These are phyloP conservation scores for Rhinoderma darwinii DNA, from an alignment of 2,113 vertebrate species.

Conservation along the genomic window DNA sequence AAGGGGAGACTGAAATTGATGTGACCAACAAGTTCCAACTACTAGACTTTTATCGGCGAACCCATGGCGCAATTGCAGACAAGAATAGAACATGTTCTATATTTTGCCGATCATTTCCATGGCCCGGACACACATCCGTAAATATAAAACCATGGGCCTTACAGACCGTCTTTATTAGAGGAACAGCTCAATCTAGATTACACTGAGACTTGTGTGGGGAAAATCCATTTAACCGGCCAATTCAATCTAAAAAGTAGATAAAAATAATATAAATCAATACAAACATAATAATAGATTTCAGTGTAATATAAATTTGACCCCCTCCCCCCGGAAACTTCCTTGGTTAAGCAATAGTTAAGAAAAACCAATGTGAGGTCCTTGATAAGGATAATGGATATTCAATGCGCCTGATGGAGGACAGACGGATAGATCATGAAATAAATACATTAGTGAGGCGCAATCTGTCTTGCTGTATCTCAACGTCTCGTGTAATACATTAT, in stretches of 20 bases:
- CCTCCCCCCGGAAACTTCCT: background rate
- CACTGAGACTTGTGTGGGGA: background rate
- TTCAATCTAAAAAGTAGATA: background rate
- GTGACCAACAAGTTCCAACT: too few relatives aligned
- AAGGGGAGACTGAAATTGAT: too few relatives aligned
- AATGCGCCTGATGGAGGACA: background rate
- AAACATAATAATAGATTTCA: background rate
- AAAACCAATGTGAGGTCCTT: background rate
- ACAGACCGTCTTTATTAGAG: too few relatives aligned
- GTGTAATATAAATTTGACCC: background rate
- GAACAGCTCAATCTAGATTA: background rate
- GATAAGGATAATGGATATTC: background rate
- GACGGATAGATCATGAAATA: constrained; percentile 14
- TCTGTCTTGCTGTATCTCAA: background rate
- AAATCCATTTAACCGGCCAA: background rate
- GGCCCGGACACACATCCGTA: too few relatives aligned
- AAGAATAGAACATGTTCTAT: too few relatives aligned
- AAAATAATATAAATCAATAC: background rate
- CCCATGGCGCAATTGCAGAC: too few relatives aligned
- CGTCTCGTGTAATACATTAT: constrained; percentile 13
- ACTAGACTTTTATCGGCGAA: too few relatives aligned
- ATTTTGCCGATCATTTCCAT: too few relatives aligned
- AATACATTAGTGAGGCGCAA: constrained; percentile 11
- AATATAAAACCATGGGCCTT: background rate
- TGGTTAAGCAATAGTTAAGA: background rate